A percentile compares a stretch with the other conserved stretches of the same genome.
phyloP scores from a whole-genome alignment of 2,797 vertebrate species.

The Macrochelys suwanniensis region DNA sequence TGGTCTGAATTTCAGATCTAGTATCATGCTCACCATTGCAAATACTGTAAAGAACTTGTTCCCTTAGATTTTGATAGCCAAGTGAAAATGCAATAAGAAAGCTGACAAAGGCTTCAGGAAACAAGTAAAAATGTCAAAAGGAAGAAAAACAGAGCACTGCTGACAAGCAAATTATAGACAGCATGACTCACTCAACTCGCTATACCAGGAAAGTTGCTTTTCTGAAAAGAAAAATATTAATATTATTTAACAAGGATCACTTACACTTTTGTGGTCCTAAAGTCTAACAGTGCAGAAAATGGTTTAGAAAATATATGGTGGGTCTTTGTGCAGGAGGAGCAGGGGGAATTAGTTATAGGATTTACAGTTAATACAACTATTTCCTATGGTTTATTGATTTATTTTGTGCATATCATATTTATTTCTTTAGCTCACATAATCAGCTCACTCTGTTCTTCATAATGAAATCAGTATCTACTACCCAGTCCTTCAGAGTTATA shows the following conservation, averaged over 20 bases:
- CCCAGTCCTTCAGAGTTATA: slow-evolving; percentile 34
- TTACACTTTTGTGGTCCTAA: neutral
- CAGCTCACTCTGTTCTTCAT: neutral
- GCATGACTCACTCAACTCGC: neutral
- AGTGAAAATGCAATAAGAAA: slow-evolving; percentile 39
- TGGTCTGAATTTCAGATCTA: slow-evolving; percentile 49
- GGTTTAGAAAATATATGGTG: neutral
- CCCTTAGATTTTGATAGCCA: slow-evolving; percentile 4
- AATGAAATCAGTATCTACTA: slow-evolving; percentile 52
- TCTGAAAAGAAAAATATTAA: neutral
- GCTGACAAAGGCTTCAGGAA: slow-evolving; percentile 1
- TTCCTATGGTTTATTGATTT: neutral
- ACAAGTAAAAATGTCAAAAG: slow-evolving; percentile 18
- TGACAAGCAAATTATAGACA: neutral
- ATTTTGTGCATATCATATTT: slow-evolving; percentile 4
- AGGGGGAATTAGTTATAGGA: accelerated
- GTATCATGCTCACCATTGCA: slow-evolving; percentile 20
- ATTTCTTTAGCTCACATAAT: slow-evolving; percentile 33
- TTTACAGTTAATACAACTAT: neutral
- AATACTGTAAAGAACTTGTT: neutral
- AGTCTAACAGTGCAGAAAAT: neutral
- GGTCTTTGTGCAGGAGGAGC: neutral
- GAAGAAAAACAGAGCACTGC: neutral
- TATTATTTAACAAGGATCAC: neutral
- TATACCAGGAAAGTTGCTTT: neutral